These are phyloP conservation scores for Cryptocheilus praepositus DNA, from an alignment of 2,888 invertebrate species.

Conservation along the genomic window DNA sequence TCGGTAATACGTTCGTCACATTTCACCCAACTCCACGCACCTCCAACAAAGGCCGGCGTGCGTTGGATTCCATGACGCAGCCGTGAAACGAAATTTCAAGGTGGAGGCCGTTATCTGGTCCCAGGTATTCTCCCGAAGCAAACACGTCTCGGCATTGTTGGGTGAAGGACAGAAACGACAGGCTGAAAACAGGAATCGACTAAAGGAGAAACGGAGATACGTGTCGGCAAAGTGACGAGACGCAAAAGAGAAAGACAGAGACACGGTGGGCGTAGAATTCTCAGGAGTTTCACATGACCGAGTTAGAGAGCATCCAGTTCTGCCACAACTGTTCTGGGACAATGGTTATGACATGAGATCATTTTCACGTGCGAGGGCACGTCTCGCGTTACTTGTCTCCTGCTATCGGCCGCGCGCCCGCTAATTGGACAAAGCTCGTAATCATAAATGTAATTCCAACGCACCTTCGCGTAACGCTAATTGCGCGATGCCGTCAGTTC, in stretches of 20 bases:
- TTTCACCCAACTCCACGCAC: too few relatives aligned
- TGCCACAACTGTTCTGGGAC: constrained; percentile 33
- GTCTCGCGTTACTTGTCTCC: background rate
- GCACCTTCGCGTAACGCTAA: constrained; percentile 10
- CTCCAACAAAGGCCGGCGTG: too few relatives aligned
- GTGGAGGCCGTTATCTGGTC: constrained; percentile 54
- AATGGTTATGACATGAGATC: constrained; percentile 61
- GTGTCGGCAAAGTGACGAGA: constrained; percentile 22
- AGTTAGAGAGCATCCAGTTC: constrained; percentile 52
- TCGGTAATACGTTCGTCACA: too few relatives aligned
- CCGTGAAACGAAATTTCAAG: constrained; percentile 49
- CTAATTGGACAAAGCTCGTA: constrained; percentile 69
- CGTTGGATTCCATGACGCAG: too few relatives aligned
- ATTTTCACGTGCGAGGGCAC: constrained; percentile 51
- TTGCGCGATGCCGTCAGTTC: background rate
- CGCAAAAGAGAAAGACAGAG: background rate
- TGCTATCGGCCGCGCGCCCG: constrained; percentile 32
- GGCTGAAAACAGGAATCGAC: constrained; percentile 11
- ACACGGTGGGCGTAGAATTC: background rate
- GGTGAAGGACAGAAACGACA: constrained; percentile 11
- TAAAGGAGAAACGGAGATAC: constrained; percentile 1
- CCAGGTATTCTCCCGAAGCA: constrained; percentile 36
- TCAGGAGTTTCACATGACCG: constrained; percentile 66
- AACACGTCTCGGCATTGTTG: constrained; percentile 28
- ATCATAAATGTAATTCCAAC: constrained; percentile 64